Base-by-base conservation (phyloP, 2,888 invertebrate species). In the Aphodius sticticus region DNA sequence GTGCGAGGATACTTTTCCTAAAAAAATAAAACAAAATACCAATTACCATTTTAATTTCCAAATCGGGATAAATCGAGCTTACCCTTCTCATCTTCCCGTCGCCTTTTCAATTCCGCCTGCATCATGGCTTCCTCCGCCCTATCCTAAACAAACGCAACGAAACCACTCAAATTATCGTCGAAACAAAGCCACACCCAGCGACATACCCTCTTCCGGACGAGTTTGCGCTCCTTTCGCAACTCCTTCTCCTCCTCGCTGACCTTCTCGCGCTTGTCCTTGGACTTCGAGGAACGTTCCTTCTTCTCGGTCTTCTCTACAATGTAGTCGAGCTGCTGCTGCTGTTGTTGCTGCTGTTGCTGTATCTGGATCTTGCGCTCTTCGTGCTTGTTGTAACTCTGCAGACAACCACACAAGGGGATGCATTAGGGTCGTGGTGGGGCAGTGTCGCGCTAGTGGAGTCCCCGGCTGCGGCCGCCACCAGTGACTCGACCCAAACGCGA, bases 1-100 rank as follows among this genome's bases (percentile, higher is more conserved):
- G 88, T 94, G 94, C 79, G 92, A 90, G 85, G 92, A 89, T 88
- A 93, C 90, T 86, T 93, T 93, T 71, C 91, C 88, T 79, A 91
- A 93, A 92, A n/a, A 88, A 81, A 74, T 79, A 74, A 16, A 78
- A 81, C 75, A 76, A 74, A 80, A 74, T 15, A 79, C 81, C 75
- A 76, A 77, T 71, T 53, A 53, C 53, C 7, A 1, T 53, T 38
- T 53, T 53, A 53, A 53, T 9, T 9, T 5, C 53, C 53, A 9
- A 53, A 53, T 2, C 53, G 26, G 26, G 26, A 26, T 26, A 26
- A 26, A 26, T 53, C 7, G 71, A 76, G 76, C 81, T 85, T 89
- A 95, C 94, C 93, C 92, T 94, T 94, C 86, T 94, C 94, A 87
- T 96, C 95, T 83, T 96, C 96, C 84, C 96, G 93, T 78, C 96